A percentile compares a stretch with the other conserved stretches of the same genome.
Conservation (phyloP, 92 coral and sea anemone species). For the Bergia sp. region DNA sequence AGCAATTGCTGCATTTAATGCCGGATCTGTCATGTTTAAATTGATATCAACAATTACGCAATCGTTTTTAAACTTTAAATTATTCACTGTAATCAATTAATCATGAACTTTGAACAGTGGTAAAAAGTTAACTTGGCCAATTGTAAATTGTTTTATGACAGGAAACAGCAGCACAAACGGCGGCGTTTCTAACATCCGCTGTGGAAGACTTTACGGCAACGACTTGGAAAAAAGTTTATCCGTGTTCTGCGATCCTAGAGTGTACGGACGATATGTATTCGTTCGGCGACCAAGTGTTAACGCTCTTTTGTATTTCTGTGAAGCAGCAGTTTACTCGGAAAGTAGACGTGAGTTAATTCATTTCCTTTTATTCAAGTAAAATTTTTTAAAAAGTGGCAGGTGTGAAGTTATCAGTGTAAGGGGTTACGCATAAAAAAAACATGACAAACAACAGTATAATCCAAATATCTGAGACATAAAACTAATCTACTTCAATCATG, state of each 20-base stretch:
- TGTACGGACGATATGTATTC: constrained; percentile 4
- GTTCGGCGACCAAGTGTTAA: neutral
- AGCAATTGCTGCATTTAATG: no score
- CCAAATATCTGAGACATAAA: no score
- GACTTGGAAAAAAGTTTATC: neutral
- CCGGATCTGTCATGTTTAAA: no score
- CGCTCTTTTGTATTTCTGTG: neutral
- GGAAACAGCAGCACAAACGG: constrained; percentile 1
- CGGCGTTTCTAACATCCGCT: neutral
- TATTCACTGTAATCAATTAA: no score
- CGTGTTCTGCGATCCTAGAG: constrained; percentile 1
- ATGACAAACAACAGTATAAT: no score
- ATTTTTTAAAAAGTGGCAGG: neutral
- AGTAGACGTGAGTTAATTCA: neutral
- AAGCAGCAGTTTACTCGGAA: neutral
- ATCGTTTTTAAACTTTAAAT: no score
- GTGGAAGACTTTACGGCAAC: neutral
- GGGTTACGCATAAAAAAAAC: no score
- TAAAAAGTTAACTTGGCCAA: neutral
- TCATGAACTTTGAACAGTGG: no score
- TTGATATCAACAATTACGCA: no score
- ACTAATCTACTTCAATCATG: no score
- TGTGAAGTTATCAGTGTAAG: neutral
- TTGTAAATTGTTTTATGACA: neutral
- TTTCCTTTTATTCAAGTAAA: no score